Base-by-base conservation (phyloP, 1,140 invertebrate genomes). In the Drosophila busckii region DNA sequence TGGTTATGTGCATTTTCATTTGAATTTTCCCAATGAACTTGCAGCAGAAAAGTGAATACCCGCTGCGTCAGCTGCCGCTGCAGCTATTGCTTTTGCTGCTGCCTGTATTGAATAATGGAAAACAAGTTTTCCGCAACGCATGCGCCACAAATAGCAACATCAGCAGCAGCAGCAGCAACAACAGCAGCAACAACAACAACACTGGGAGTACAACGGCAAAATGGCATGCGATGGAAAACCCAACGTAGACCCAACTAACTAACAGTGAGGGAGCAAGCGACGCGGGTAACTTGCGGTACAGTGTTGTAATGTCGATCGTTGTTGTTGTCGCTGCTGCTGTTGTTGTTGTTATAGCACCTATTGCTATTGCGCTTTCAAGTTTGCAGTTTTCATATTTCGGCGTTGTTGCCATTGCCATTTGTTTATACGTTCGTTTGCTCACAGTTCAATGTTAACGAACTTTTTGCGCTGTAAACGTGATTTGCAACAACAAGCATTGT, bases 381-480 rank as follows among this genome's bases (percentile, higher is more conserved):
- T 26, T 38, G 23, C 20, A 12, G 48, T n/a, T n/a, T n/a, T n/a
- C 6, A 32, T 12, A 8, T 55, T 32, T 19, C 13, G 35, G 7
- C 19, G 12, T 28, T 58, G 25, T 59, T 32, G 49, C 17, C 45
- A 15, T 45, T 48, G 26, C 20, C 23, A n/a, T 50, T 19, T 19
- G 2, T 29, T 6, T 52, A 44, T 52, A 35, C 60, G 60, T 62
- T 53, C 44, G 55, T 41, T 60, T 50, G 66, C 42, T 73, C 75
- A 78, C 85, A 86, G 84, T 86, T 86, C 84, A 86, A 86, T 85
- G 84, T 86, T 85, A 86, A 86, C 83, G 84, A 86, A 86, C 84
- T 86, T 80, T 78, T 80, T 80, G 62, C 68, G 53, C 53, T 23
- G 45, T 31, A 56, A 61, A 52, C 60, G 60, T 38, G 38, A 50